Percentiles rank a stretch among this genome's conserved stretches.
These are phyloP conservation scores for Pilophorus perplexus DNA, from an alignment of 2,888 invertebrate species.

Conservation along the genomic window DNA sequence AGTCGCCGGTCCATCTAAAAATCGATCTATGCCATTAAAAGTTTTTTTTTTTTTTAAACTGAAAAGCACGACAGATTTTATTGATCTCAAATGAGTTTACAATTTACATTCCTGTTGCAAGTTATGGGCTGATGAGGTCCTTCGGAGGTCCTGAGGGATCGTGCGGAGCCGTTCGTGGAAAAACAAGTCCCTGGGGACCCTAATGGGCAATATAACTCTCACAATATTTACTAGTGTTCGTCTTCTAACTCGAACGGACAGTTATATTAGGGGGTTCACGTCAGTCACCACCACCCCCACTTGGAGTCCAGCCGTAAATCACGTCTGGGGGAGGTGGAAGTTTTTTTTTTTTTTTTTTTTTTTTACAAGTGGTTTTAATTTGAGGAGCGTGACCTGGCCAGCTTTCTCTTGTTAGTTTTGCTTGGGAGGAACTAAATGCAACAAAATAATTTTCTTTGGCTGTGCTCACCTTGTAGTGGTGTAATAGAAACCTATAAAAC, in stretches of 20 bases:
- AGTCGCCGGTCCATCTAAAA: no score
- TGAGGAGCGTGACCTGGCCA: neutral
- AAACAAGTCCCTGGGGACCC: slow-evolving; percentile 8
- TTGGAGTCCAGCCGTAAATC: slow-evolving; percentile 16
- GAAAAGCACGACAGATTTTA: no score
- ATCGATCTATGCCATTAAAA: no score
- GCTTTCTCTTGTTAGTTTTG: slow-evolving; percentile 28
- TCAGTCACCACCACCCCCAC: neutral
- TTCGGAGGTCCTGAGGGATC: neutral
- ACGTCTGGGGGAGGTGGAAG: slow-evolving; percentile 12
- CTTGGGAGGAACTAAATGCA: no score
- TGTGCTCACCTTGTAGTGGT: no score
- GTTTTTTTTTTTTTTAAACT: no score
- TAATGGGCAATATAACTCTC: slow-evolving; percentile 39
- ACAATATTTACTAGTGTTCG: slow-evolving; percentile 39
- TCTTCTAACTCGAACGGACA: slow-evolving; percentile 34
- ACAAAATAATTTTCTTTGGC: no score
- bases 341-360: neutral
- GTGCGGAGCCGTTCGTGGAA: slow-evolving; percentile 22
- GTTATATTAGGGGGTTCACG: slow-evolving; percentile 33
- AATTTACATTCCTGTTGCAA: no score
- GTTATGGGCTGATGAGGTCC: neutral
- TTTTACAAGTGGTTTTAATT: neutral
- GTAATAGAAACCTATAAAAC: no score
- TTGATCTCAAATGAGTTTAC: no score